Evolutionary conservation across 2,113 vertebrate species (phyloP).

Genomic region (Nettapus auritus): DNA sequence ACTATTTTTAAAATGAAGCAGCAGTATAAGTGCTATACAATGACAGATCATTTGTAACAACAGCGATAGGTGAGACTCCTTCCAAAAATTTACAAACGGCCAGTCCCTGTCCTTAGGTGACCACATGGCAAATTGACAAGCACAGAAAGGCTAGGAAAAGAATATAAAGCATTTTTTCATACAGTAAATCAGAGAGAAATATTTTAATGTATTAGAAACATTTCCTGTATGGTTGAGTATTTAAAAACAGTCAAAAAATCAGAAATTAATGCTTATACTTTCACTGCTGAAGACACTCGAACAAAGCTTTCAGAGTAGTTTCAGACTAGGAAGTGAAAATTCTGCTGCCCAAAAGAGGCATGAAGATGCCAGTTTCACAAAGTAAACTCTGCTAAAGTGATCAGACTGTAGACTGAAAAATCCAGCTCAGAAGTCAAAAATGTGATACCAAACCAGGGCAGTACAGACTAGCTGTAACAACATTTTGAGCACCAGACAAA

Average conservation of each 20-base stretch:
- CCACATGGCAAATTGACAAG: background rate
- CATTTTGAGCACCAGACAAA: conserved; percentile 34
- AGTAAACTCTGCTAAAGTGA: conserved; percentile 72
- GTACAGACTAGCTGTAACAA: conserved; percentile 59
- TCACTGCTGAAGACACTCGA: background rate
- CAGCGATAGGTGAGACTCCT: background rate
- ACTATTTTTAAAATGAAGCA: background rate
- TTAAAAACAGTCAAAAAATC: conserved; percentile 3
- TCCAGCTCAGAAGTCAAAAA: conserved; percentile 67
- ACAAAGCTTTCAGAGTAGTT: background rate
- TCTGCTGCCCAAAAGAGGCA: conserved; percentile 40
- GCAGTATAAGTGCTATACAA: background rate
- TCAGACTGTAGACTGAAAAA: conserved; percentile 66
- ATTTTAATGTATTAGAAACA: background rate
- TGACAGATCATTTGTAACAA: background rate
- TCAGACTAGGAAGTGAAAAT: conserved; percentile 51
- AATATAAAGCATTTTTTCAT: background rate
- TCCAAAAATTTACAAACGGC: background rate
- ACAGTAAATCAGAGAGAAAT: background rate
- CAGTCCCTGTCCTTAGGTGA: background rate
- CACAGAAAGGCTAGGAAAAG: background rate
- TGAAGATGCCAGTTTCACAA: conserved; percentile 42
- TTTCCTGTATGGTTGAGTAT: background rate
- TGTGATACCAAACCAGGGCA: conserved; percentile 42
- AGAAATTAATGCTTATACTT: background rate